Percentiles rank a stretch among this genome's conserved stretches.
Evolutionary conservation across 2,113 vertebrate genomes (phyloP).

Genomic region (Ammodytes dubius): DNA sequence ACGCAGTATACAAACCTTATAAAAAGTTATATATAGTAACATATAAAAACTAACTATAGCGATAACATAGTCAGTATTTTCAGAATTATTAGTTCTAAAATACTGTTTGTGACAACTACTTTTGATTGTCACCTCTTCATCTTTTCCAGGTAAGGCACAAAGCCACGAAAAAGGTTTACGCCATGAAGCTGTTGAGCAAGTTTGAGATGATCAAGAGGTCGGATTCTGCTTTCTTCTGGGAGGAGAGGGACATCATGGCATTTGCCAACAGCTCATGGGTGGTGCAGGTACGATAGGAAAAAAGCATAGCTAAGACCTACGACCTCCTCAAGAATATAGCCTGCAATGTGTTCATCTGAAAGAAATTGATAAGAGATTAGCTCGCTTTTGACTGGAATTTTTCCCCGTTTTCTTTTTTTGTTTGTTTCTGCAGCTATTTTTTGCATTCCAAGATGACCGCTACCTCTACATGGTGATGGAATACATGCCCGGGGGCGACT

Average conservation of each 20-base stretch:
- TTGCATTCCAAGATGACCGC: slow-evolving; percentile 98
- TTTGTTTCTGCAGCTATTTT: slow-evolving; percentile 89
- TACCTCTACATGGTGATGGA: slow-evolving; percentile 99
- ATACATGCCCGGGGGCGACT: slow-evolving; percentile 98
- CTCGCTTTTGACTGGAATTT: neutral
- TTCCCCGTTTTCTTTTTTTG: neutral
- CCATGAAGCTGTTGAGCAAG: slow-evolving; percentile 99
- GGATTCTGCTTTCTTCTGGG: slow-evolving; percentile 99
- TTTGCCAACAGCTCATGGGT: slow-evolving; percentile 99
- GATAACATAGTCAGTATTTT: neutral
- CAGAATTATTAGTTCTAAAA: neutral
- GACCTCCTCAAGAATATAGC: neutral
- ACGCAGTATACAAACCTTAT: neutral
- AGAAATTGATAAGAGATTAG: neutral
- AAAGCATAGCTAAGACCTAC: neutral
- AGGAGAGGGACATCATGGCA: slow-evolving; percentile 99
- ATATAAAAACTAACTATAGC: neutral
- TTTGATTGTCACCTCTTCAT: neutral
- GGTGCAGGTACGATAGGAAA: slow-evolving; percentile 90
- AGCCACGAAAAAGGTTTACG: slow-evolving; percentile 94
- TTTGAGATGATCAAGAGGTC: slow-evolving; percentile 99
- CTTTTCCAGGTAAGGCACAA: slow-evolving; percentile 94
- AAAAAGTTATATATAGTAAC: neutral
- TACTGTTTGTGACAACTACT: neutral
- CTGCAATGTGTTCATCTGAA: neutral